These are phyloP conservation scores for Thalpophila matura DNA, from an alignment of 2,888 invertebrate genomes.

Conservation along the genomic window DNA sequence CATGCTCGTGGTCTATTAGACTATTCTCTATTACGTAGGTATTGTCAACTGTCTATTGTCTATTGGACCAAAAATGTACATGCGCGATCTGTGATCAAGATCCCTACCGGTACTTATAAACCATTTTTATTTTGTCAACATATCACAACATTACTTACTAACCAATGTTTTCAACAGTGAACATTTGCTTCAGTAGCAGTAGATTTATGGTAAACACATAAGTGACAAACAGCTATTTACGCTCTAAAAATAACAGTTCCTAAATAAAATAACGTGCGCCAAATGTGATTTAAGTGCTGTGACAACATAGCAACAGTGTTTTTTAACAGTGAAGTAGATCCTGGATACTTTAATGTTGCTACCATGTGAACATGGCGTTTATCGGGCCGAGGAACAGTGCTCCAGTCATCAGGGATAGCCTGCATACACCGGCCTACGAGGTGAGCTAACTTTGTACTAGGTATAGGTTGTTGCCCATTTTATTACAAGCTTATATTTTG, in stretches of 20 bases:
- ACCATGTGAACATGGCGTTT: constrained; percentile 88
- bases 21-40: too few relatives aligned
- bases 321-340: constrained; percentile 18
- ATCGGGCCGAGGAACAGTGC: constrained; percentile 92
- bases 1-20: too few relatives aligned
- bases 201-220: constrained; percentile 7
- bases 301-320: constrained; percentile 10
- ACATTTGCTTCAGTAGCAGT: background rate
- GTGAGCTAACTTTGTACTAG: too few relatives aligned
- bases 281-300: constrained; percentile 21
- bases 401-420: constrained; percentile 92
- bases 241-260: background rate
- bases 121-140: constrained; percentile 42
- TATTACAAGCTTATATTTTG: too few relatives aligned
- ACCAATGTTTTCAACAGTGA: constrained; percentile 10
- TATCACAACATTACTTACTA: background rate
- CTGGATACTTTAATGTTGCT: constrained; percentile 63
- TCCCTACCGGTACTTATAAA: too few relatives aligned
- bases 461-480: too few relatives aligned
- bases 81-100: too few relatives aligned
- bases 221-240: constrained; percentile 3
- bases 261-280: background rate
- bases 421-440: constrained; percentile 93
- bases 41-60: too few relatives aligned
- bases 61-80: too few relatives aligned